Base-by-base conservation (phyloP, 92 coral and sea anemone genomes). In the Palythoa grandiflora region DNA sequence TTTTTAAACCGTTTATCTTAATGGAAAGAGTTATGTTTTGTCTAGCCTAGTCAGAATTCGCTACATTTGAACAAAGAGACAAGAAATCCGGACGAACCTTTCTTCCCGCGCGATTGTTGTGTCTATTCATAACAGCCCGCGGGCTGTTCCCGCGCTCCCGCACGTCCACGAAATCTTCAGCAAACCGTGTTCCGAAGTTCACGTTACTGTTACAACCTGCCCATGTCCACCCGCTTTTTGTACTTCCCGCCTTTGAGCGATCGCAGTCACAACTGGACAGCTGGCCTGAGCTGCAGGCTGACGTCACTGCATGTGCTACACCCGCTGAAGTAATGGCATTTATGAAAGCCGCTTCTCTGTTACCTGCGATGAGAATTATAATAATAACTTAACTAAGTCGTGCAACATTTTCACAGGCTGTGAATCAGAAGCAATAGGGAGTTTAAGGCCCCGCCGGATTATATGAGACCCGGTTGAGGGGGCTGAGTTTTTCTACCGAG, bases 291-390 rank as follows among this genome's bases (percentile, higher is more conserved):
- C 94, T 89, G 50, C 99, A 97, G 40, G 99, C 97, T 52, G 91
- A 73, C 28, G 99, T 95, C 16, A 97, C 89, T 0, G 98, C 86
- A 65, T 97, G 99, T 28, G 99, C 96, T 38, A 97, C 99, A 3
- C 98, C 99, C 0, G 98, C 99, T 16, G 99, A 93, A 28, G 99
- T 97, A n/a, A 97, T 89, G 77, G 99, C 98, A 77, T 94, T 91
- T 2, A 97, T 93, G 70, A 93, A 97, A 4, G 98, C 97, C 6
- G 98, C 93, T 78, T 97, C 99, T 75, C 91, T 90, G 90, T 98
- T 93, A 77, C 96, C 99, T 97, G 78, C 11, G 63, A 19, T 77
- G 35, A 84, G 83, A 36, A 74, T 20, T 55, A 47, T 11, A 9
- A 55, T 11, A 15, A 55, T 55, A 15, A 11, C 11, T 55, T 55